These are phyloP conservation scores for Ichneumoninae sp. DNA, from an alignment of 2,888 invertebrate species.

Conservation along the genomic window DNA sequence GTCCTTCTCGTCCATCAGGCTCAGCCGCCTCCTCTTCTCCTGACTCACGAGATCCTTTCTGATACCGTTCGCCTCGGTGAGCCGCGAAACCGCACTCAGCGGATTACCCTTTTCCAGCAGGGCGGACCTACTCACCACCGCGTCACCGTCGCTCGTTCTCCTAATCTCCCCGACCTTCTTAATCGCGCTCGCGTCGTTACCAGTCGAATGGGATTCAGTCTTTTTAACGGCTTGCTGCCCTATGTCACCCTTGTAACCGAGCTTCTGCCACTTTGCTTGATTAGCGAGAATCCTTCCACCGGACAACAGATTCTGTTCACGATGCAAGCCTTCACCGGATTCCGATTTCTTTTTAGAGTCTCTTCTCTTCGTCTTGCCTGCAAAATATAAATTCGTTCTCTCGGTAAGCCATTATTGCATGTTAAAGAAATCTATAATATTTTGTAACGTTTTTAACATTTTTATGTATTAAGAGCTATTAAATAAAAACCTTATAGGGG, in stretches of 20 bases:
- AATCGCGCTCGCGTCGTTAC: slow-evolving; percentile 83
- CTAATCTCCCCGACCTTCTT: slow-evolving; percentile 82
- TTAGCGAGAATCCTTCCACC: slow-evolving; percentile 83
- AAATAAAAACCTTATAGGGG: too few relatives aligned
- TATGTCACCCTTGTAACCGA: slow-evolving; percentile 79
- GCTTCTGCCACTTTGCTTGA: slow-evolving; percentile 81
- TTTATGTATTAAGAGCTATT: too few relatives aligned
- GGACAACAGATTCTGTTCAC: slow-evolving; percentile 84
- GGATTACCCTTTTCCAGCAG: slow-evolving; percentile 74
- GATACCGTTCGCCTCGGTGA: slow-evolving; percentile 86
- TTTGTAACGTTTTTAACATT: too few relatives aligned
- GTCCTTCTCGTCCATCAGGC: slow-evolving; percentile 82
- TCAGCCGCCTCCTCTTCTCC: slow-evolving; percentile 88
- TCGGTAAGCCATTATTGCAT: background rate
- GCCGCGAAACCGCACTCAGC: slow-evolving; percentile 75
- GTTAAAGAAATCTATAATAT: too few relatives aligned
- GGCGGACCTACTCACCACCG: slow-evolving; percentile 67
- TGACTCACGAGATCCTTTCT: slow-evolving; percentile 85
- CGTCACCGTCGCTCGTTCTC: slow-evolving; percentile 85
- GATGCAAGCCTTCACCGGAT: slow-evolving; percentile 85
- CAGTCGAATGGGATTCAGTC: slow-evolving; percentile 84
- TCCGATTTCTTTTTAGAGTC: slow-evolving; percentile 87
- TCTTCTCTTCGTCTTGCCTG: slow-evolving; percentile 85
- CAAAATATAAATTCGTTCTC: slow-evolving; percentile 8
- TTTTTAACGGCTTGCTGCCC: slow-evolving; percentile 79